phyloP scores from a whole-genome alignment of 2,888 invertebrate genomes.

The Andrena minutula region DNA sequence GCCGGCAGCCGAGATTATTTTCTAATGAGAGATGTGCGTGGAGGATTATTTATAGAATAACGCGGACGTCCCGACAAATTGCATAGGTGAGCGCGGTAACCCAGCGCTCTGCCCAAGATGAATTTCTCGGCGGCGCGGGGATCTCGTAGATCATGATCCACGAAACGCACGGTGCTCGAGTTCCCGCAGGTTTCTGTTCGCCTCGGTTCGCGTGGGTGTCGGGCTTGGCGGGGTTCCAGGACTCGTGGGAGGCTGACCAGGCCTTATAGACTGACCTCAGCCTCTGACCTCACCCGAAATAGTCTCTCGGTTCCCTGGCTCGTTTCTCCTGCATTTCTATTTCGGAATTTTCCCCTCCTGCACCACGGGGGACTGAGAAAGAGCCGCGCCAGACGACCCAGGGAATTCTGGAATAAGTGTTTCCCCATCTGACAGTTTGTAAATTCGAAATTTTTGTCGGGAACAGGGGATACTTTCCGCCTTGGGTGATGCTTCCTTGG shows the following conservation, averaged over 20 bases:
- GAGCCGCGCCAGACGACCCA: slow-evolving; percentile 41
- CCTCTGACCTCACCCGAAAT: slow-evolving; percentile 85
- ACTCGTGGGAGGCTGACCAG: slow-evolving; percentile 84
- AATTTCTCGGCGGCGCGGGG: slow-evolving; percentile 56
- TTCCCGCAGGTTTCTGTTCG: slow-evolving; percentile 71
- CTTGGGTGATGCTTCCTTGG: not conserved
- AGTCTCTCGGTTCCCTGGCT: slow-evolving; percentile 74
- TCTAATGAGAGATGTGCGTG: slow-evolving; percentile 58
- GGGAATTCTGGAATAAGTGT: slow-evolving; percentile 57
- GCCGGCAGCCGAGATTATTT: slow-evolving; percentile 49
- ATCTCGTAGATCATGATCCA: slow-evolving; percentile 69
- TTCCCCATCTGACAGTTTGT: slow-evolving; percentile 32
- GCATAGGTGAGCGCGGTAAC: slow-evolving; percentile 53
- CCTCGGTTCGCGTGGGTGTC: slow-evolving; percentile 68
- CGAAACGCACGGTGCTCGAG: slow-evolving; percentile 66
- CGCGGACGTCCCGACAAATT: slow-evolving; percentile 64
- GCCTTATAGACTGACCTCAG: slow-evolving; percentile 84
- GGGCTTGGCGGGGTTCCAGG: slow-evolving; percentile 81
- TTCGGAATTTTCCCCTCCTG: slow-evolving; percentile 73
- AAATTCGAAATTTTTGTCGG: not conserved
- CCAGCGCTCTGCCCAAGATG: slow-evolving; percentile 50
- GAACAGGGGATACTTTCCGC: not conserved
- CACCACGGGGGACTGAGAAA: slow-evolving; percentile 50
- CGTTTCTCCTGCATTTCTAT: slow-evolving; percentile 75
- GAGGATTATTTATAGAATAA: slow-evolving; percentile 57